Evolutionary conservation across 2,113 vertebrate genomes (phyloP).

Genomic region (Tetraodon nigroviridis): DNA sequence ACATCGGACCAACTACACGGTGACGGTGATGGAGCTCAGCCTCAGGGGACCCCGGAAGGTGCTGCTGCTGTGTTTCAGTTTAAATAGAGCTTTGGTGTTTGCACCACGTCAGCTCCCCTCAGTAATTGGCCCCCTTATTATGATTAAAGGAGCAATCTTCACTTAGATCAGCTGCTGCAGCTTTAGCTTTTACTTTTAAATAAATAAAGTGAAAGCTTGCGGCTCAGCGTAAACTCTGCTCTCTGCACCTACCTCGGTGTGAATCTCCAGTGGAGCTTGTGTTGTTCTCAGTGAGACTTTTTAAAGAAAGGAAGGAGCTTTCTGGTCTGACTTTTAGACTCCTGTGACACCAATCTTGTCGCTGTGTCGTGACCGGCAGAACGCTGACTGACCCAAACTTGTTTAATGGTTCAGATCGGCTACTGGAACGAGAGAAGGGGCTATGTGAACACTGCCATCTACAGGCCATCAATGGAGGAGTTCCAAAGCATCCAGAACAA

Average conservation of each 20-base stretch:
- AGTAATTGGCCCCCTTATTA: slow-evolving; percentile 26
- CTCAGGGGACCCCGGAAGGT: slow-evolving; percentile 82
- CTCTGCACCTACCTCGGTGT: background rate
- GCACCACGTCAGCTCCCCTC: slow-evolving; percentile 29
- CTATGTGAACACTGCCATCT: slow-evolving; percentile 82
- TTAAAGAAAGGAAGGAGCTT: background rate
- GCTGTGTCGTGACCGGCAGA: too few species aligned
- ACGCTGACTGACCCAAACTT: too few species aligned
- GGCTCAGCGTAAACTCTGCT: slow-evolving; percentile 7
- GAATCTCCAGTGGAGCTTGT: background rate
- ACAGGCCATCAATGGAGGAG: slow-evolving; percentile 79
- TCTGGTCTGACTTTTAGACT: too few species aligned
- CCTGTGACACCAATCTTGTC: too few species aligned
- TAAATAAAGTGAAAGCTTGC: slow-evolving; percentile 21
- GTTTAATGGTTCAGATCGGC: slow-evolving; percentile 80
- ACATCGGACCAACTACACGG: slow-evolving; percentile 89
- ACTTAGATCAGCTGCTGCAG: slow-evolving; percentile 44
- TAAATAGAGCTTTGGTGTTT: background rate
- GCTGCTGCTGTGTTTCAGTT: background rate
- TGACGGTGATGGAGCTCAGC: slow-evolving; percentile 88
- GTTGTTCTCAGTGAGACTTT: background rate
- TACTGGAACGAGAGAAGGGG: slow-evolving; percentile 93
- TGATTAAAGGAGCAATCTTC: slow-evolving; percentile 31
- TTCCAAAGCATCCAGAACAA: slow-evolving; percentile 87
- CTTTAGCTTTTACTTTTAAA: background rate